Base-by-base conservation (phyloP, 2,113 vertebrate species). In the Aspiorhynchus laticeps region DNA sequence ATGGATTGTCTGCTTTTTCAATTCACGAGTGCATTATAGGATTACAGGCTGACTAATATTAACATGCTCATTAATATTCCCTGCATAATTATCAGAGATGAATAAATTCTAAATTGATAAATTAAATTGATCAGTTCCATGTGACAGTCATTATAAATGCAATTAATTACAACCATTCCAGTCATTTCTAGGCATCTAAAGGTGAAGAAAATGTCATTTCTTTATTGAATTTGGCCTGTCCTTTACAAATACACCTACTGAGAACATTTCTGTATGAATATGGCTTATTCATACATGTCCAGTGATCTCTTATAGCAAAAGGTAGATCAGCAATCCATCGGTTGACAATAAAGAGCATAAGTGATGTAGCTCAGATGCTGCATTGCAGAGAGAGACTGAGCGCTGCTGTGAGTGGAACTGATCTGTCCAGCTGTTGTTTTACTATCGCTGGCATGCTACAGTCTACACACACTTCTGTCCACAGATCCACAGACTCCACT, bases 361-460 rank as follows among this genome's bases (percentile, higher is more conserved):
- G 41, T 26, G 38, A 28, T 46, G 8, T 15, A 28, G 24, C n/a
- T 46, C n/a, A 76, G 41, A 76, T 76, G 73, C 73, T 76, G 41
- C 73, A 76, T 17, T 76, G 41, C 73, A 76, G 41, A 76, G 41
- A 76, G 24, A 46, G 73, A 76, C 24, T 43, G 38, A 43, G 71
- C 10, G 2, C 10, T 26, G n/a, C n/a, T 76, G 9, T n/a, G 19
- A 28, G 73, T 17, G 73, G 73, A 76, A 28, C 73, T 26, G 24
- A 75, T 75, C 36, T 73, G 69, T 41, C 69, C 24, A 75, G 38
- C 12, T 46, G 73, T 75, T 43, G 21, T 11, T 43, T n/a, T n/a
- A 41, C 21, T 15, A 51, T 51, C 2, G 0, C 36, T 75, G 11
- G 73, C 19, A 36, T 69, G 5, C 19, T 31, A 71, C 31, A 71